These are phyloP conservation scores for Congeria kusceri DNA, from an alignment of 2,888 invertebrate genomes.

Conservation along the genomic window DNA sequence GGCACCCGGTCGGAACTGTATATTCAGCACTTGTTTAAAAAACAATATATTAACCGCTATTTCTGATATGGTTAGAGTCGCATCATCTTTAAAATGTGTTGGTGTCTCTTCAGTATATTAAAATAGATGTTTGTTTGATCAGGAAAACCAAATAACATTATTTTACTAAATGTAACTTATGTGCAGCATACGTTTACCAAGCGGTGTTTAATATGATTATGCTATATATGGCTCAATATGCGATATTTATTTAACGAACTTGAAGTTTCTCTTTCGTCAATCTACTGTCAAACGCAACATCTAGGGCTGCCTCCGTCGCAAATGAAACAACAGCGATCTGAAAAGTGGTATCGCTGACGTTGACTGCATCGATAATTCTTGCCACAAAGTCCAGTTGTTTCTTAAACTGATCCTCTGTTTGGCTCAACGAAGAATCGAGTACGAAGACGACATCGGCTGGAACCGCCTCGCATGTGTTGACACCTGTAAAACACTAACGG, in stretches of 20 bases:
- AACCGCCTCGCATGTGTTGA: constrained; percentile 15
- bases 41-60: too few species aligned
- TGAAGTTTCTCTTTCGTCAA: background rate
- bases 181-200: too few species aligned
- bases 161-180: too few species aligned
- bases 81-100: too few species aligned
- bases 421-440: constrained; percentile 28
- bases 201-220: too few species aligned
- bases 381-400: constrained; percentile 17
- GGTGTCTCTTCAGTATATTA: too few species aligned
- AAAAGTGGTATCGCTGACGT: constrained; percentile 10
- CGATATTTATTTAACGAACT: too few species aligned
- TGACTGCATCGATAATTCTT: constrained; percentile 11
- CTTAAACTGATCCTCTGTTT: constrained; percentile 11
- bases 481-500: too few species aligned
- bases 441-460: constrained; percentile 27
- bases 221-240: too few species aligned
- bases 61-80: too few species aligned
- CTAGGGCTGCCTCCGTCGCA: constrained; percentile 8
- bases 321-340: constrained; percentile 24
- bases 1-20: constrained; percentile 18
- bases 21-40: background rate
- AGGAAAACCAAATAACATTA: too few species aligned
- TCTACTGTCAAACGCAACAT: constrained; percentile 8
- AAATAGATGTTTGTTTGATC: too few species aligned